Base-by-base conservation (phyloP, 2,888 invertebrate species). In the Tineola bisselliella region DNA sequence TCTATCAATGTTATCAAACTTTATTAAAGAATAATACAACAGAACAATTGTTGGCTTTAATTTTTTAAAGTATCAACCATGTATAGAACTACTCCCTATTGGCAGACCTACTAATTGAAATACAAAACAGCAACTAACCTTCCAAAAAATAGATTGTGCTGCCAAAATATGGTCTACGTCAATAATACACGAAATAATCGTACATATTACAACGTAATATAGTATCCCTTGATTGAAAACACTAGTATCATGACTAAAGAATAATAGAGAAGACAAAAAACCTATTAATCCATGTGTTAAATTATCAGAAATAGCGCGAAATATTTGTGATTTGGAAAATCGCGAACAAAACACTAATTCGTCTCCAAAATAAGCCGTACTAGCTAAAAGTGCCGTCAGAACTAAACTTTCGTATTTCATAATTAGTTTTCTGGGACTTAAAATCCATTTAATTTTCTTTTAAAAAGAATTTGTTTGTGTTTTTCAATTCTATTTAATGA, bases 81-180 rank as follows among this genome's bases (percentile, higher is more conserved):
- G n/a, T n/a, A n/a, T n/a, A n/a, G n/a, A n/a, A n/a, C n/a, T n/a
- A n/a, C n/a, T n/a, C n/a, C n/a, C n/a, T n/a, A n/a, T n/a, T n/a
- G n/a, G n/a, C n/a, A n/a, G n/a, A n/a, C n/a, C n/a, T n/a, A n/a
- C n/a, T n/a, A n/a, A n/a, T n/a, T n/a, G n/a, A n/a, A n/a, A n/a
- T n/a, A n/a, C n/a, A n/a, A n/a, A n/a, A n/a, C n/a, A n/a, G n/a
- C 48, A 30, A 61, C 68, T 71, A 64, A 84, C 86, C 81, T 81
- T 81, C 1, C 78, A 68, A 64, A 73, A 60, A 62, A 86, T 64
- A 2, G 86, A 84, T 65, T 65, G 77, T 1, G 87, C 86, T 0
- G 77, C 75, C n/a, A 86, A 68, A 44, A 76, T 69, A 67, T 86
- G 86, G 61, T 86, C 86, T 0, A 84, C 61, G 66, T 86, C 86